Conservation (phyloP, 1,140 invertebrate species). For the Lepidurus arcticus region DNA sequence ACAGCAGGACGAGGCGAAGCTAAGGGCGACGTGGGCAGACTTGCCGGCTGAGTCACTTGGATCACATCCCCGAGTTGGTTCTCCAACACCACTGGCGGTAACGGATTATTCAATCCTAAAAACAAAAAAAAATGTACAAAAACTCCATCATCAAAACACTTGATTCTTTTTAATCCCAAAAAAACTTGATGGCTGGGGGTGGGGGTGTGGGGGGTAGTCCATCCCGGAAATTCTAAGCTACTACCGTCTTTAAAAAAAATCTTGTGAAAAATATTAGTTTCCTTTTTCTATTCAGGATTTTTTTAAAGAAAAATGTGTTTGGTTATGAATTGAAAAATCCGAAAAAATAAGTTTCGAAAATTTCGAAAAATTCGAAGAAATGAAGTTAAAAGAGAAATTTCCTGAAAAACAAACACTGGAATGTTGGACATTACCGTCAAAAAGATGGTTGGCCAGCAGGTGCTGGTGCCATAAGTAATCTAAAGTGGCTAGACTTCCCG, state of each 20-base stretch:
- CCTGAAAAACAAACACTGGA: no score
- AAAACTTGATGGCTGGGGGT: not conserved
- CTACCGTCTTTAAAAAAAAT: not conserved
- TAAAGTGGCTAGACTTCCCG: conserved; percentile 18
- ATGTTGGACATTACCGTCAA: not conserved
- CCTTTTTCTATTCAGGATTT: no score
- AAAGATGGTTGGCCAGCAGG: conserved; percentile 17
- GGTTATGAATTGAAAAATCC: no score
- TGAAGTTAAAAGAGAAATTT: no score
- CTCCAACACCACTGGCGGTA: conserved; percentile 25
- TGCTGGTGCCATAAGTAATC: conserved; percentile 18
- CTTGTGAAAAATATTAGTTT: no score
- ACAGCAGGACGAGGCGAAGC: conserved; percentile 23
- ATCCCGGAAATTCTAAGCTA: conserved; percentile 8
- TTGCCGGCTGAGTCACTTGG: conserved; percentile 33
- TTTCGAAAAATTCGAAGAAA: no score
- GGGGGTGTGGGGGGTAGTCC: not conserved
- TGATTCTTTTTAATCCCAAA: not conserved
- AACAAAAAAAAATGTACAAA: not conserved
- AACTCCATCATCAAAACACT: not conserved
- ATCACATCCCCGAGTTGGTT: conserved; percentile 29
- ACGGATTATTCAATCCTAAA: conserved; percentile 27
- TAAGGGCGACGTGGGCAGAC: conserved; percentile 30
- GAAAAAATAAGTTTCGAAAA: no score
- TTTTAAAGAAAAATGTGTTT: no score